These are phyloP conservation scores for Tadarida brasiliensis DNA, from an alignment of 2,797 vertebrate species.

Conservation along the genomic window DNA sequence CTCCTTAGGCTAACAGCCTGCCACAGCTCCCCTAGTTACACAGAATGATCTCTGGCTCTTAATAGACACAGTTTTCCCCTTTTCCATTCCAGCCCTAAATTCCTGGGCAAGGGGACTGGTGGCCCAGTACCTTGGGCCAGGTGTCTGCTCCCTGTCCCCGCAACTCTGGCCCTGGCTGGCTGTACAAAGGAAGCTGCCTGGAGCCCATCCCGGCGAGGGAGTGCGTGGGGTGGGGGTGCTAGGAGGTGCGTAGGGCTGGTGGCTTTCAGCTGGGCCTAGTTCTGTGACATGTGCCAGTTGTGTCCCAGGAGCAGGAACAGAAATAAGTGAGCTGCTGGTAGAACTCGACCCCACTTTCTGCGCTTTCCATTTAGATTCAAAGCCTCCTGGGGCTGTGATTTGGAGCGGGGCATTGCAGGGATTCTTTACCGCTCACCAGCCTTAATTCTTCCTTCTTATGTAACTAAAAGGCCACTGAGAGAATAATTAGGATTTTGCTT, in stretches of 20 bases:
- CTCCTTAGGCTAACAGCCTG: background rate
- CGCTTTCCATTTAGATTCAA: background rate
- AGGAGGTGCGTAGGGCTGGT: background rate
- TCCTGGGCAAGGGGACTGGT: background rate
- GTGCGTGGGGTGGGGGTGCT: no score
- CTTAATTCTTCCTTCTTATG: background rate
- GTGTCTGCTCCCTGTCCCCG: background rate
- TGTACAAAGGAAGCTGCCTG: background rate
- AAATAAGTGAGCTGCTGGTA: background rate
- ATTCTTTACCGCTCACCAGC: background rate
- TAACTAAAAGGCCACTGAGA: background rate
- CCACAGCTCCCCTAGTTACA: background rate
- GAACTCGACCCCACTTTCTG: background rate
- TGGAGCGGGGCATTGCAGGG: background rate
- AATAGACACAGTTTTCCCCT: background rate
- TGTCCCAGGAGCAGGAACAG: background rate
- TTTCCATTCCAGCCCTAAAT: background rate
- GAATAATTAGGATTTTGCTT: background rate
- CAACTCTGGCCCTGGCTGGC: background rate
- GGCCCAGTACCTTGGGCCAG: background rate
- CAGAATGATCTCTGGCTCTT: background rate
- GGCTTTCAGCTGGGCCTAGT: constrained; percentile 8
- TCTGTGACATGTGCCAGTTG: background rate
- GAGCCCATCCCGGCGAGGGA: background rate
- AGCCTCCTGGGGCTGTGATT: background rate